These are phyloP conservation scores for Syngnathus scovelli DNA, from an alignment of 2,113 vertebrate species.

Conservation along the genomic window DNA sequence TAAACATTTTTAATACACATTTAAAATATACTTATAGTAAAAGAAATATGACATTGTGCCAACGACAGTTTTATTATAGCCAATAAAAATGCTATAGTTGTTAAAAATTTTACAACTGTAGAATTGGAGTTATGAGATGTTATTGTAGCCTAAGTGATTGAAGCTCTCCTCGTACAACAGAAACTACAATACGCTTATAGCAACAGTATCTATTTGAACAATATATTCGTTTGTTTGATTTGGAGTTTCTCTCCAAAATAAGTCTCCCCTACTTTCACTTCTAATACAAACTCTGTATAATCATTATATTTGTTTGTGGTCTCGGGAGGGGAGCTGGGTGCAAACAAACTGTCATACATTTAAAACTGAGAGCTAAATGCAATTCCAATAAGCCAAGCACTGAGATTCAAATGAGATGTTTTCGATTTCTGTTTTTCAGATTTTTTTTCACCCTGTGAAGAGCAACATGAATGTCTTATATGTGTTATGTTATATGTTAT, in stretches of 20 bases:
- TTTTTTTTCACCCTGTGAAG: not conserved
- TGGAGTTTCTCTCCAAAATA: not conserved
- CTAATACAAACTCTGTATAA: not conserved
- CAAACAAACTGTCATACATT: no score
- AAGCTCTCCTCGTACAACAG: not conserved
- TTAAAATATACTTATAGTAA: not conserved
- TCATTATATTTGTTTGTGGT: not conserved
- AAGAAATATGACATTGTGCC: not conserved
- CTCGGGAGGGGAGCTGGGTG: not conserved
- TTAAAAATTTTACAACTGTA: not conserved
- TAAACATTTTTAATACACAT: not conserved
- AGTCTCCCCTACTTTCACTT: not conserved
- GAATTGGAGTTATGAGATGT: not conserved
- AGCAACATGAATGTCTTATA: not conserved
- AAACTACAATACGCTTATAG: not conserved
- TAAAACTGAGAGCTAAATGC: not conserved
- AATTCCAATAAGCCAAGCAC: not conserved
- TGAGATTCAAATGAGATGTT: not conserved
- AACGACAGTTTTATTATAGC: not conserved
- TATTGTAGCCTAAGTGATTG: not conserved
- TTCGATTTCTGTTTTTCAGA: not conserved
- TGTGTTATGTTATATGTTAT: no score
- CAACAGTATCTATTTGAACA: not conserved
- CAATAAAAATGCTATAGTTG: not conserved
- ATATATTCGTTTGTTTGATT: not conserved